Percentiles rank a stretch among this genome's conserved stretches.
phyloP scores from a whole-genome alignment of 2,888 invertebrate species.

The Melinopterus prodromus region DNA sequence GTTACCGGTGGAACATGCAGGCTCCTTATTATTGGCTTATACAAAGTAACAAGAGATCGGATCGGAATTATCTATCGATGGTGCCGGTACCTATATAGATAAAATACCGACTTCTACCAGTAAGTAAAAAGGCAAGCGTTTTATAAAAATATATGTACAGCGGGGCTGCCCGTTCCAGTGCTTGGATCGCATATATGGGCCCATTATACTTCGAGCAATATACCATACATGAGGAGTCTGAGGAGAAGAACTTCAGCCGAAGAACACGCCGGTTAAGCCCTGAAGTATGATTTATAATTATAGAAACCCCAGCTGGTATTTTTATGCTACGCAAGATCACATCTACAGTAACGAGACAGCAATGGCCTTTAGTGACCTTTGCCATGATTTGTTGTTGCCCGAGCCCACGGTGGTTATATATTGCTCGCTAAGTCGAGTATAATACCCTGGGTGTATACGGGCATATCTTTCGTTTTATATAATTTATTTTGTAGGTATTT shows the following conservation, averaged over 20 bases:
- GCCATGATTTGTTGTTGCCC: slow-evolving; percentile 27
- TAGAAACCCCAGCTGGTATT: slow-evolving; percentile 19
- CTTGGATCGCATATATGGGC: not conserved
- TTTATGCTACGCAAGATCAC: slow-evolving; percentile 12
- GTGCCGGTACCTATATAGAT: not conserved
- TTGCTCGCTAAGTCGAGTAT: not conserved
- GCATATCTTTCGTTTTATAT: no score
- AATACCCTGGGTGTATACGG: not conserved
- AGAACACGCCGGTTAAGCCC: not conserved
- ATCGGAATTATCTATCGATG: no score
- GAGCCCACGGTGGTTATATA: not conserved
- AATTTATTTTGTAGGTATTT: no score
- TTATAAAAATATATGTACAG: slow-evolving; percentile 18
- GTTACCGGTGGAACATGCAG: no score
- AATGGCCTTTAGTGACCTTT: slow-evolving; percentile 24
- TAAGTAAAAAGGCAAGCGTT: slow-evolving; percentile 17
- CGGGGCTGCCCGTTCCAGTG: slow-evolving; percentile 10
- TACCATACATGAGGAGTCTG: not conserved
- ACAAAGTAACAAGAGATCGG: no score
- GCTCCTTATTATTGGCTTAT: no score
- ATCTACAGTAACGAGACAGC: slow-evolving; percentile 28
- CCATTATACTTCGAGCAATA: not conserved
- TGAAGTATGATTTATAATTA: slow-evolving; percentile 14
- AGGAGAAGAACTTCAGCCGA: not conserved
- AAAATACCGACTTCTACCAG: not conserved